Percentiles rank a stretch among this genome's conserved stretches.
Conservation (phyloP, 2,888 invertebrate genomes). For the Venustoraphidia nigricollis region DNA sequence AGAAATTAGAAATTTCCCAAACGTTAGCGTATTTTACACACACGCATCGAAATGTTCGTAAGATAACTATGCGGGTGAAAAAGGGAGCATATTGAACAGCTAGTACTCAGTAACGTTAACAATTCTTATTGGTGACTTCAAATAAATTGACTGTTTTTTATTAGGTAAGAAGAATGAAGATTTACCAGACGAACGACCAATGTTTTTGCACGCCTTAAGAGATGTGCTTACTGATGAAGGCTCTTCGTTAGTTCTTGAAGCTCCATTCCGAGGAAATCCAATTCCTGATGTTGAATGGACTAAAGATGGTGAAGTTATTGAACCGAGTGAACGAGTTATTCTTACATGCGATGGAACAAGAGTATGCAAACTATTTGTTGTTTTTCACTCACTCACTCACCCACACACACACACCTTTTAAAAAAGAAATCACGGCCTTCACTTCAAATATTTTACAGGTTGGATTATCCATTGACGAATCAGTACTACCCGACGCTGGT, state of each 20-base stretch:
- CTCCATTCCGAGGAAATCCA: slow-evolving; percentile 67
- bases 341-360: slow-evolving; percentile 74
- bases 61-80: too few relatives aligned
- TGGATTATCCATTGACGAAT: slow-evolving; percentile 55
- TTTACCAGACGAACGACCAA: slow-evolving; percentile 57
- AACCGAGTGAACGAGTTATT: slow-evolving; percentile 48
- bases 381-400: background rate
- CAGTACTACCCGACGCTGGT: slow-evolving; percentile 58
- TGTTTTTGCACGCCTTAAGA: slow-evolving; percentile 55
- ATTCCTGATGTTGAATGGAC: slow-evolving; percentile 67
- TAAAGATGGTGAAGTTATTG: slow-evolving; percentile 54
- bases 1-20: too few relatives aligned
- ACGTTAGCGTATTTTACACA: too few relatives aligned
- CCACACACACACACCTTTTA: background rate
- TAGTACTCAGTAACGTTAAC: background rate
- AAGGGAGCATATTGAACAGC: too few relatives aligned
- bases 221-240: slow-evolving; percentile 75
- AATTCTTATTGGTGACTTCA: background rate
- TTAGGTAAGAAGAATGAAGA: slow-evolving; percentile 41
- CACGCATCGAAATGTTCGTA: too few relatives aligned
- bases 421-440: too few relatives aligned
- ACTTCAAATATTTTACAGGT: slow-evolving; percentile 29
- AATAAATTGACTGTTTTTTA: slow-evolving; percentile 3
- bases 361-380: slow-evolving; percentile 24
- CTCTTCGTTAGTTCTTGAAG: slow-evolving; percentile 50